phyloP scores from a whole-genome alignment of 2,113 vertebrate genomes.

The Emydocephalus ijimae region DNA sequence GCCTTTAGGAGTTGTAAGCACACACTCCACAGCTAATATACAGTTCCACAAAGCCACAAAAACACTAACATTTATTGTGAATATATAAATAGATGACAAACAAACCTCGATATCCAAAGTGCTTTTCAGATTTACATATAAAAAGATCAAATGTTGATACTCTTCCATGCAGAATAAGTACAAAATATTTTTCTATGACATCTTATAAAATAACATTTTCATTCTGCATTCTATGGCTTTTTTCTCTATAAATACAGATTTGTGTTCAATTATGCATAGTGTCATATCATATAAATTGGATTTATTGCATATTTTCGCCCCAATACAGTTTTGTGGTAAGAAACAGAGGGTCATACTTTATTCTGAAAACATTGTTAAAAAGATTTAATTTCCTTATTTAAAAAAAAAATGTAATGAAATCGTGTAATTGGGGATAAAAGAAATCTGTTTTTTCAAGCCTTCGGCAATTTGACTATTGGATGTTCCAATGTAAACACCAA shows the following conservation, averaged over 20 bases:
- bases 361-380: constrained; percentile 37
- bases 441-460: constrained; percentile 31
- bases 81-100: constrained; percentile 62
- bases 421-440: not conserved
- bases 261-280: constrained; percentile 47
- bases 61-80: constrained; percentile 66
- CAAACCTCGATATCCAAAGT: constrained; percentile 69
- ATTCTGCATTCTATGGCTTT: constrained; percentile 53
- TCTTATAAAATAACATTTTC: constrained; percentile 48
- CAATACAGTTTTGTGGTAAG: constrained; percentile 42
- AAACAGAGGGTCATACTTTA: constrained; percentile 49
- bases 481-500: not conserved
- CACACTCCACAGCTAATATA: not conserved
- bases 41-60: constrained; percentile 28
- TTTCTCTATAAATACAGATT: constrained; percentile 39
- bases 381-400: constrained; percentile 16
- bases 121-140: constrained; percentile 65
- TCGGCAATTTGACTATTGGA: not conserved
- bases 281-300: constrained; percentile 48
- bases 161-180: constrained; percentile 54
- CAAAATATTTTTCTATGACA: constrained; percentile 48
- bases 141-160: constrained; percentile 50
- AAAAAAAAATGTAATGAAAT: constrained; percentile 8
- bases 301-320: constrained; percentile 41
- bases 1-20: not conserved